Percentiles rank a stretch among this genome's conserved stretches.
These are phyloP conservation scores for Colaptes auratus DNA, from an alignment of 2,113 vertebrate species.

Conservation along the genomic window DNA sequence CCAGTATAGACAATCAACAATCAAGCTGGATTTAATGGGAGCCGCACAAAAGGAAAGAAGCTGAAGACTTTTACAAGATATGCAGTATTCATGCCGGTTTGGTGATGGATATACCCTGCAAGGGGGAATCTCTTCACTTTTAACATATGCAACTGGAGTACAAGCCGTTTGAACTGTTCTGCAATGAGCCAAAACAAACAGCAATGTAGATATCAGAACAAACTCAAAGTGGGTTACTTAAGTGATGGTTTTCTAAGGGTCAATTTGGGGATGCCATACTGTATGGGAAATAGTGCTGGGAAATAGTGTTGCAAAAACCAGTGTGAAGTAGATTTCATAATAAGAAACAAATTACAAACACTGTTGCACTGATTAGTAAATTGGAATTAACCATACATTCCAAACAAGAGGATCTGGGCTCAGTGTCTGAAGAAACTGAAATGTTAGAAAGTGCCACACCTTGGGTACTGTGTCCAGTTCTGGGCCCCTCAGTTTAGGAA, in stretches of 20 bases:
- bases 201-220: not conserved
- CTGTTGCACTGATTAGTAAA: not conserved
- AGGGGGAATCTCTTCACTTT: not conserved
- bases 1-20: not conserved
- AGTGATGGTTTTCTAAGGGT: not conserved
- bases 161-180: not conserved
- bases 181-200: not conserved
- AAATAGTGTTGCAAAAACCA: not conserved
- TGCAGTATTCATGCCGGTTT: not conserved
- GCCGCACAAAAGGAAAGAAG: no score
- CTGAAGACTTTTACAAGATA: not conserved
- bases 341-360: not conserved
- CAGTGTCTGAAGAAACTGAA: not conserved
- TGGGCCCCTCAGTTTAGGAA: no score
- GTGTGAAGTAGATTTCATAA: not conserved
- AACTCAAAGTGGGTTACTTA: not conserved
- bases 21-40: no score
- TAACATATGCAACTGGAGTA: not conserved
- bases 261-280: not conserved
- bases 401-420: not conserved
- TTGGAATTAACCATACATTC: not conserved
- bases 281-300: not conserved
- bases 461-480: no score
- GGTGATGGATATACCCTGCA: not conserved
- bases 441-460: not conserved